Evolutionary conservation across 2,113 vertebrate species (phyloP), one percentile per base, ranked within the genome.

Genomic region (Dipodomys merriami): DNA sequence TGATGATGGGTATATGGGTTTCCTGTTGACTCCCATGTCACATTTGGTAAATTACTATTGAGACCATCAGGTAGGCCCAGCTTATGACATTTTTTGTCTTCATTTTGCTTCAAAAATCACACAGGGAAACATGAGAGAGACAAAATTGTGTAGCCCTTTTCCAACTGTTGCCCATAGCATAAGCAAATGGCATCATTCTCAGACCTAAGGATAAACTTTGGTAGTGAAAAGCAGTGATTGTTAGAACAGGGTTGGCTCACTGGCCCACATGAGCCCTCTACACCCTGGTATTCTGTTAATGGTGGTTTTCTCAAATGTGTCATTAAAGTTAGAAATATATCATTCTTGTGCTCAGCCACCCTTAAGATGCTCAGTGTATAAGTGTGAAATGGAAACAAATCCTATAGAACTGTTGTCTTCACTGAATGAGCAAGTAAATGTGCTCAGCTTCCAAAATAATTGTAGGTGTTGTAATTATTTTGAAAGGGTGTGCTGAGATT

Each of bases 1-100:
- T 88, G 67, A 83, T 79, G 81, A 95, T 1, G 7, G n/a, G 18
- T 57, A 0, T 33, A 19, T 16, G 72, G 30, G 39, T 64, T 95
- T 94, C 86, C 90, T 62, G 27, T 94, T 86, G 71, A 92, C 69
- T 81, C 67, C 77, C 88, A 16, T 12, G 15, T 84, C 86, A 92
- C 67, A 83, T 82, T 92, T 91, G 53, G 57, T 93, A 91, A 96
- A 91, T 86, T 90, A 68, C 79, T 91, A n/a, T 80, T 81, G 79
- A 90, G 79, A 94, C 79, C 64, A 91, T 74, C 81, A 46, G 5
- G 57, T 16, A 92, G 77, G 53, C 8, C 23, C 65, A 86, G 57
- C 46, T 93, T 85, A 76, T 46, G 57, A 13, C 44, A 25, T 78
- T 72, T 86, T 68, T 68, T 95, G 29, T 94, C 76, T 95, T 90